Evolutionary conservation across 64 coral and sea anemone genomes (phyloP).

Genomic region (Pocillopora verrucosa): DNA sequence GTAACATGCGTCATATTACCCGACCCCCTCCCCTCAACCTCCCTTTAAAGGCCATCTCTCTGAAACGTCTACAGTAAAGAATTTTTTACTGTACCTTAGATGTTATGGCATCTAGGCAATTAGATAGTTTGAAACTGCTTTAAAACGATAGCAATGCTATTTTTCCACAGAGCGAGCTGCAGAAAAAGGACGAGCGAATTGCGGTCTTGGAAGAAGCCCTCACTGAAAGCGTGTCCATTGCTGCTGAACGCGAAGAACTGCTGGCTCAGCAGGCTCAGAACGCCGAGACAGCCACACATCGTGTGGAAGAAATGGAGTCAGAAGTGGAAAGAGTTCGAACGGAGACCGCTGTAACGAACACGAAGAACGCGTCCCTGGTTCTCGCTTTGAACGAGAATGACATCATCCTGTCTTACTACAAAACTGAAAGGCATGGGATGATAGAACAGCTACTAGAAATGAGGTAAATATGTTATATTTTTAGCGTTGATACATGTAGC

Average conservation of each 20-base stretch:
- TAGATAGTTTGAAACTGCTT: no score
- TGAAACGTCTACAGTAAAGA: no score
- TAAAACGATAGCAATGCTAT: neutral
- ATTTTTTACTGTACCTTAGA: no score
- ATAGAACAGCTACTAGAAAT: conserved; percentile 90
- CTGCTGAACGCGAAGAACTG: conserved; percentile 84
- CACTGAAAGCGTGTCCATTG: conserved; percentile 91
- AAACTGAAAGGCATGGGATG: conserved; percentile 78
- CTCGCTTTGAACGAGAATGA: conserved; percentile 92
- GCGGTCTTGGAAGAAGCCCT: conserved; percentile 85
- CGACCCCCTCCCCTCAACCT: no score
- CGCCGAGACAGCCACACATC: conserved; percentile 66
- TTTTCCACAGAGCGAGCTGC: conserved; percentile 68
- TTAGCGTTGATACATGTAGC: neutral
- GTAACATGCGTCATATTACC: no score
- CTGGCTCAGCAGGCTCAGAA: conserved; percentile 81
- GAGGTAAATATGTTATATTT: conserved; percentile 54
- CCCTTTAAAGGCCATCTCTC: no score
- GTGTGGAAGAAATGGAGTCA: conserved; percentile 85
- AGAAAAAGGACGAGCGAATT: conserved; percentile 84
- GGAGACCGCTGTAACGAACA: conserved; percentile 93
- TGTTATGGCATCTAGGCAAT: no score
- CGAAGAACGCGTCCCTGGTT: conserved; percentile 92
- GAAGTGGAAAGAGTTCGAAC: conserved; percentile 84
- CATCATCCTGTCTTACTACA: conserved; percentile 91